phyloP scores from a whole-genome alignment of 2,888 invertebrate genomes.

The Empis livida region DNA sequence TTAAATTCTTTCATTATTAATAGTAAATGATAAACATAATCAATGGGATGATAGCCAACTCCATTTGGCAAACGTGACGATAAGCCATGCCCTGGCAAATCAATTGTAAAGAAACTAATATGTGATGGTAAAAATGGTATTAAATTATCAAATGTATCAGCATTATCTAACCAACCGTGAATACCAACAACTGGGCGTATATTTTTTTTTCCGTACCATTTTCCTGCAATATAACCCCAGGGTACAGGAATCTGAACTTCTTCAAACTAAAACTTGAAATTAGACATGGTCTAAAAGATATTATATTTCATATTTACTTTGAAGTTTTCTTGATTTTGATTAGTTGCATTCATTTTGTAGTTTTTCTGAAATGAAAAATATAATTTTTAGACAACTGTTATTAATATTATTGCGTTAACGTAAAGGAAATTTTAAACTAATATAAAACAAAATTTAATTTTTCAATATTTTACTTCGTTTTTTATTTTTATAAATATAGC shows the following conservation, averaged over 20 bases:
- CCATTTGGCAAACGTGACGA: slow-evolving; percentile 56
- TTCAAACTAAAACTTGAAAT: slow-evolving; percentile 30
- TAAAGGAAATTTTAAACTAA: too few species aligned
- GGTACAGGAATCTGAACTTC: slow-evolving; percentile 56
- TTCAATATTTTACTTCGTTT: too few species aligned
- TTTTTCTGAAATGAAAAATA: too few species aligned
- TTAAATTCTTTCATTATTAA: slow-evolving; percentile 49
- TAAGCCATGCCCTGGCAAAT: slow-evolving; percentile 58
- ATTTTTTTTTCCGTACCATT: slow-evolving; percentile 54
- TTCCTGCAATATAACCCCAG: slow-evolving; percentile 56
- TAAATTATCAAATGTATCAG: slow-evolving; percentile 59
- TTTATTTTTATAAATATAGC: too few species aligned
- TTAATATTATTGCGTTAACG: too few species aligned
- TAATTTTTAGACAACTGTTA: too few species aligned
- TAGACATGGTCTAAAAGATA: too few species aligned
- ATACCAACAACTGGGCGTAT: slow-evolving; percentile 51
- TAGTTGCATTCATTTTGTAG: too few species aligned
- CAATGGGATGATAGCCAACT: slow-evolving; percentile 31
- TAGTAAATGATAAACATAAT: slow-evolving; percentile 39
- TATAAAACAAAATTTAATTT: too few species aligned
- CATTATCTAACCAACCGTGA: slow-evolving; percentile 73
- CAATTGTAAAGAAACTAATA: slow-evolving; percentile 46
- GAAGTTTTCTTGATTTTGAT: too few species aligned
- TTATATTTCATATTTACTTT: too few species aligned
- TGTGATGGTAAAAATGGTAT: slow-evolving; percentile 44